Evolutionary conservation across 2,797 vertebrate genomes (phyloP).

Genomic region (Tangara arthus): DNA sequence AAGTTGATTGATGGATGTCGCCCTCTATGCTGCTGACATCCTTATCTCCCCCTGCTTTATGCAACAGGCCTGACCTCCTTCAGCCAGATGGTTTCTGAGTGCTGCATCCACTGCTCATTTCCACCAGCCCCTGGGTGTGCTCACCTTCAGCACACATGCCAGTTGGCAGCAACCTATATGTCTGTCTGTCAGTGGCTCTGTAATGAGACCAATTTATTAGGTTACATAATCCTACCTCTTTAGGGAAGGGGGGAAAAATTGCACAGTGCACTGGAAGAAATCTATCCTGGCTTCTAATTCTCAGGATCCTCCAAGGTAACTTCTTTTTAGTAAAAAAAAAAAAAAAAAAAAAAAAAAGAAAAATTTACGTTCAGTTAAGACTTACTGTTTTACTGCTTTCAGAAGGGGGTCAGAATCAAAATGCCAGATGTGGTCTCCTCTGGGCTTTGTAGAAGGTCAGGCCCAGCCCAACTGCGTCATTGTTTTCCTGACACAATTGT

Average conservation of each 20-base stretch:
- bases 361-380: not conserved
- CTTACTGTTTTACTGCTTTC: not conserved
- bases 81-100: constrained; percentile 61
- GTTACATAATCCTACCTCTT: constrained; percentile 85
- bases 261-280: not conserved
- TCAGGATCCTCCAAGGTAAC: constrained; percentile 41
- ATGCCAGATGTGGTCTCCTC: not conserved
- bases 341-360: not conserved
- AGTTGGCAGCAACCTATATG: constrained; percentile 83
- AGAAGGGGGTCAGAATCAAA: not conserved
- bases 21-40: constrained; percentile 55
- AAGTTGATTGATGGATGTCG: constrained; percentile 74
- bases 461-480: not conserved
- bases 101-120: constrained; percentile 43
- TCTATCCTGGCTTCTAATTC: constrained; percentile 17
- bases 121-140: not conserved
- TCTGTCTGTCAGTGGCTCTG: constrained; percentile 92
- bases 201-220: constrained; percentile 93
- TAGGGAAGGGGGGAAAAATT: not conserved
- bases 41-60: constrained; percentile 68
- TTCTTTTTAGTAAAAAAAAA: not conserved
- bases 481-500: not conserved
- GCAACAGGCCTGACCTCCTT: constrained; percentile 70
- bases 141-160: constrained; percentile 72
- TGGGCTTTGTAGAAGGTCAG: constrained; percentile 1